Percentiles rank a stretch among this genome's conserved stretches.
Evolutionary conservation across 2,797 vertebrate species (phyloP).

Genomic region (Gouania willdenowi): DNA sequence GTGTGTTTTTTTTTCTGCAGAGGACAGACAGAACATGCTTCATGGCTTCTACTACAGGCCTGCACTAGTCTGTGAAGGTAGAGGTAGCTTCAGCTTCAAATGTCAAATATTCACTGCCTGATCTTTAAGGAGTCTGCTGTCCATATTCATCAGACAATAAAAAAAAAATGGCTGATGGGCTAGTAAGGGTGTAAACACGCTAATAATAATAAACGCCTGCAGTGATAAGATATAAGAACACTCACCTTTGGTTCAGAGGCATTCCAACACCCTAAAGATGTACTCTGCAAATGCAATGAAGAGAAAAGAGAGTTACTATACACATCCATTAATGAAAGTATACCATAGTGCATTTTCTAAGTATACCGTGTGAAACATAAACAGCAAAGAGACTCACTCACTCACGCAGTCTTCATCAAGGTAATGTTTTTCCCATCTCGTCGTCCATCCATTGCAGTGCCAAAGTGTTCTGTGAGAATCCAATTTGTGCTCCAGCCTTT

Average conservation of each 20-base stretch:
- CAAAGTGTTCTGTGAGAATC: constrained; percentile 12
- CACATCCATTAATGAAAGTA: constrained; percentile 39
- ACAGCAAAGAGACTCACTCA: constrained; percentile 10
- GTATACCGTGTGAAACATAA: constrained; percentile 13
- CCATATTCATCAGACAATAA: background rate
- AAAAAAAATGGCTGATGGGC: too few species aligned
- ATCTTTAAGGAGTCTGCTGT: too few species aligned
- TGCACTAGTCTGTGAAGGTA: constrained; percentile 5
- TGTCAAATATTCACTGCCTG: too few species aligned
- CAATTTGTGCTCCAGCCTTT: constrained; percentile 25
- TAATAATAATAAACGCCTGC: background rate
- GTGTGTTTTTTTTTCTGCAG: constrained; percentile 45
- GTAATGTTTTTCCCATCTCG: constrained; percentile 8
- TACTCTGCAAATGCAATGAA: constrained; percentile 43
- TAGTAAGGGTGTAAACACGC: too few species aligned
- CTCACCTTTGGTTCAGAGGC: constrained; percentile 39
- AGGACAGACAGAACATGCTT: constrained; percentile 45
- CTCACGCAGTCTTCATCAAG: constrained; percentile 10
- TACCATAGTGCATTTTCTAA: constrained; percentile 34
- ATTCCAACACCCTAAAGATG: constrained; percentile 30
- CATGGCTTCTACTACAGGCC: constrained; percentile 10
- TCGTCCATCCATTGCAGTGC: constrained; percentile 26
- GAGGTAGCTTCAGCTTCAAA: too few species aligned
- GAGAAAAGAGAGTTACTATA: constrained; percentile 42
- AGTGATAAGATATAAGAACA: constrained; percentile 18